Evolutionary conservation across 2,888 invertebrate species (phyloP).

Genomic region (Phorcus lineatus): DNA sequence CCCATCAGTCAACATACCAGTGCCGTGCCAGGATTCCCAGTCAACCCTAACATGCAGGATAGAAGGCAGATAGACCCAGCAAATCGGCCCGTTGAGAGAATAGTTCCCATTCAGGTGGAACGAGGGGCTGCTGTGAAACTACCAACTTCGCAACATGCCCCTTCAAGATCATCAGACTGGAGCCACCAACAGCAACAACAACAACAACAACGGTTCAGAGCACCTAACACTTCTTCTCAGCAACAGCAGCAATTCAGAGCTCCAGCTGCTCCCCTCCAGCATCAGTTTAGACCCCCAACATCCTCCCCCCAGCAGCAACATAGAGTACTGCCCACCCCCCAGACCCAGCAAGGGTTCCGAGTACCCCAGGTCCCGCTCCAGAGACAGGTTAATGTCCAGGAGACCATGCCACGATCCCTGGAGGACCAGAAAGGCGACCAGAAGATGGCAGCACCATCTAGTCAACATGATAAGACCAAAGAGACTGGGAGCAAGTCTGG

Average conservation of each 20-base stretch:
- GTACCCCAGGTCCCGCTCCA: not conserved
- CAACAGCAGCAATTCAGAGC: not conserved
- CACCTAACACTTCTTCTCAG: not conserved
- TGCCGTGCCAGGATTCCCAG: not conserved
- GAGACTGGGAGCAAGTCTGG: not conserved
- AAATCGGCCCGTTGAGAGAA: constrained; percentile 41
- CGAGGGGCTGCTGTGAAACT: constrained; percentile 16
- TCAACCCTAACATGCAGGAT: not conserved
- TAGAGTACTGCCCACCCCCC: not conserved
- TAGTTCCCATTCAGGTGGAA: constrained; percentile 55
- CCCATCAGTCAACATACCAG: constrained; percentile 8
- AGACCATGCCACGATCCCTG: not conserved
- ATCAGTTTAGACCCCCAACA: not conserved
- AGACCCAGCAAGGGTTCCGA: not conserved
- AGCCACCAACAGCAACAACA: constrained; percentile 17
- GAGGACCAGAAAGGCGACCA: not conserved
- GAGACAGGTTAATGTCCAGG: not conserved
- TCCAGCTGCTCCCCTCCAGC: not conserved
- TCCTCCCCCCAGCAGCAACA: not conserved
- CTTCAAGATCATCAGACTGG: not conserved
- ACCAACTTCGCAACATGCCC: not conserved
- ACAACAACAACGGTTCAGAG: not conserved
- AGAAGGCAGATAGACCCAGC: constrained; percentile 40
- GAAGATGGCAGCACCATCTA: not conserved
- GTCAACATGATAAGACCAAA: not conserved